Conservation (phyloP, 2,888 invertebrate genomes). For the Protonemura montana region DNA sequence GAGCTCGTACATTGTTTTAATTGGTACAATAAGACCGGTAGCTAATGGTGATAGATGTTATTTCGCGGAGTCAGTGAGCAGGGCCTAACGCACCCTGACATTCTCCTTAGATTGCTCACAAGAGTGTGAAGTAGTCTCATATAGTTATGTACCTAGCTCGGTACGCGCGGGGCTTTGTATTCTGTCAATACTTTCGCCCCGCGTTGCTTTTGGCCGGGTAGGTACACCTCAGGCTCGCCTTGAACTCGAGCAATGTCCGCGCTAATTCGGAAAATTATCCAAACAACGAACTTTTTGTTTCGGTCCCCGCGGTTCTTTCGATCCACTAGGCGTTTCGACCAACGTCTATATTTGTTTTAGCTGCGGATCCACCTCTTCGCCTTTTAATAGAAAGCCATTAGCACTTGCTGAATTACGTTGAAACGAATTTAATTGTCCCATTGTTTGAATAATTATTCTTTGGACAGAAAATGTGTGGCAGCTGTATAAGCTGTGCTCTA, state of each 20-base stretch:
- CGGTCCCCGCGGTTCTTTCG: background rate
- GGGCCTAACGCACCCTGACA: background rate
- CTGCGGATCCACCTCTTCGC: constrained; percentile 29
- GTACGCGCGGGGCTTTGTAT: background rate
- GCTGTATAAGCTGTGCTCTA: background rate
- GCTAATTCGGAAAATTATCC: background rate
- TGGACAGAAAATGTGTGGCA: background rate
- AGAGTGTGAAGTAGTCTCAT: constrained; percentile 21
- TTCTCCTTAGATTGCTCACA: background rate
- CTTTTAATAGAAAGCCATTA: constrained; percentile 26
- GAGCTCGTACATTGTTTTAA: constrained; percentile 16
- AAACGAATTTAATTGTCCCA: constrained; percentile 13
- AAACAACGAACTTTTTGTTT: background rate
- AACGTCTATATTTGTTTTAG: constrained; percentile 35
- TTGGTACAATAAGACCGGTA: constrained; percentile 31
- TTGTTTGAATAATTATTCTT: constrained; percentile 3
- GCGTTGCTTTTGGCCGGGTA: background rate
- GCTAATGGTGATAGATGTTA: constrained; percentile 35
- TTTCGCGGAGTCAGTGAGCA: background rate
- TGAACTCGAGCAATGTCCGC: background rate
- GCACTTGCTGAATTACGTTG: background rate
- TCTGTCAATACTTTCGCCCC: no score
- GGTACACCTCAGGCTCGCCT: background rate
- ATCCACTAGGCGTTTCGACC: background rate
- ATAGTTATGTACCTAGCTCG: background rate